A percentile compares a stretch with the other conserved stretches of the same genome.
Evolutionary conservation across 2,113 vertebrate genomes (phyloP).

Genomic region (Chauna torquata): DNA sequence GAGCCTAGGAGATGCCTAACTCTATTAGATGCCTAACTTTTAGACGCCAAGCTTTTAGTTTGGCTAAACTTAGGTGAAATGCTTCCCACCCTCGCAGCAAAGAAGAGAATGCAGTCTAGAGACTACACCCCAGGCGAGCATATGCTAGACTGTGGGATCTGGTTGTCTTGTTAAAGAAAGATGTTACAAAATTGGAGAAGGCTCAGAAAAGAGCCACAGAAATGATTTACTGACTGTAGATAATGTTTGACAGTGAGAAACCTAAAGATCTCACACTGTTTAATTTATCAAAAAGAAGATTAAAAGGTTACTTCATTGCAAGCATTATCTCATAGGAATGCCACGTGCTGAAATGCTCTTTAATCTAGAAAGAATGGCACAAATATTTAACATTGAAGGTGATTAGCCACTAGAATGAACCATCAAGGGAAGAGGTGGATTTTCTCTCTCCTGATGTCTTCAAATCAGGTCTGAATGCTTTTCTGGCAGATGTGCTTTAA

Average conservation of each 20-base stretch:
- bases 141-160: neutral
- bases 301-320: constrained; percentile 66
- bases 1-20: neutral
- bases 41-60: neutral
- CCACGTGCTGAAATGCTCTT: constrained; percentile 49
- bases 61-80: neutral
- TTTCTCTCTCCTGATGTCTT: constrained; percentile 28
- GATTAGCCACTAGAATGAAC: constrained; percentile 59
- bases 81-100: neutral
- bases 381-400: constrained; percentile 69
- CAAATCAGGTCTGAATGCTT: constrained; percentile 50
- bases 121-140: neutral
- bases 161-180: neutral
- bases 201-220: constrained; percentile 2
- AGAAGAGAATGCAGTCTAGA: neutral
- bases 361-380: constrained; percentile 67
- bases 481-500: constrained; percentile 60
- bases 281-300: constrained; percentile 73
- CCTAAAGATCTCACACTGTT: constrained; percentile 60
- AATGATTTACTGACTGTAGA: constrained; percentile 36
- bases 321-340: constrained; percentile 65
- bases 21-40: neutral
- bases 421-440: constrained; percentile 49
- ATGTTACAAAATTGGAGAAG: neutral
- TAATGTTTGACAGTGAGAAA: constrained; percentile 58